These are phyloP conservation scores for Chiloscyllium plagiosum DNA, from an alignment of 2,113 vertebrate genomes.

Conservation along the genomic window DNA sequence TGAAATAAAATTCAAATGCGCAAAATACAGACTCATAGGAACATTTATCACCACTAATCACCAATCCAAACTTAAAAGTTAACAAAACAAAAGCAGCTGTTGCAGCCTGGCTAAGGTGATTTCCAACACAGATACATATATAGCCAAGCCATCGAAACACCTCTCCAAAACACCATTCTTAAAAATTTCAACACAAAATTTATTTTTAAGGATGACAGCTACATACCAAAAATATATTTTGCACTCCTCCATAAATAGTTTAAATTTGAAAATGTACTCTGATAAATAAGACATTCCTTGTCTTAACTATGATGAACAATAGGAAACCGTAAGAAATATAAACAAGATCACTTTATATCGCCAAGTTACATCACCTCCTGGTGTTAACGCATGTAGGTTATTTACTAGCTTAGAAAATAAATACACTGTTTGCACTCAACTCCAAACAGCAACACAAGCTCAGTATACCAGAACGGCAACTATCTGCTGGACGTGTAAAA, in stretches of 20 bases:
- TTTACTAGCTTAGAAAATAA: not conserved
- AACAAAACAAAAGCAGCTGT: not conserved
- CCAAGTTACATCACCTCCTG: not conserved
- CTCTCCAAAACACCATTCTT: too few relatives aligned
- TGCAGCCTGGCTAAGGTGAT: not conserved
- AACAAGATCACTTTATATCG: not conserved
- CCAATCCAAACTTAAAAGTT: not conserved
- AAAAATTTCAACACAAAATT: too few relatives aligned
- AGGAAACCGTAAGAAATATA: not conserved
- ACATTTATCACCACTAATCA: not conserved
- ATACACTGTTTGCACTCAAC: not conserved
- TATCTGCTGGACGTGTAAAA: not conserved
- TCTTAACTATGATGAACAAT: not conserved
- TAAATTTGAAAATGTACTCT: not conserved
- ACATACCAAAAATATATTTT: not conserved
- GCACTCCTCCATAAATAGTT: not conserved
- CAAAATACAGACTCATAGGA: not conserved
- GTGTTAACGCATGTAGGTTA: not conserved
- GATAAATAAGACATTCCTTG: not conserved
- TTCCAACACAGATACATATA: not conserved
- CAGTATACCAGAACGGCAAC: not conserved
- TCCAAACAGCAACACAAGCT: not conserved
- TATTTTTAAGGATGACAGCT: not conserved
- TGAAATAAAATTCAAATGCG: not conserved
- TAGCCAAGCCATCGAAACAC: too few relatives aligned